Conservation (phyloP, 2,797 vertebrate species). For the Alfaro cultratus region DNA sequence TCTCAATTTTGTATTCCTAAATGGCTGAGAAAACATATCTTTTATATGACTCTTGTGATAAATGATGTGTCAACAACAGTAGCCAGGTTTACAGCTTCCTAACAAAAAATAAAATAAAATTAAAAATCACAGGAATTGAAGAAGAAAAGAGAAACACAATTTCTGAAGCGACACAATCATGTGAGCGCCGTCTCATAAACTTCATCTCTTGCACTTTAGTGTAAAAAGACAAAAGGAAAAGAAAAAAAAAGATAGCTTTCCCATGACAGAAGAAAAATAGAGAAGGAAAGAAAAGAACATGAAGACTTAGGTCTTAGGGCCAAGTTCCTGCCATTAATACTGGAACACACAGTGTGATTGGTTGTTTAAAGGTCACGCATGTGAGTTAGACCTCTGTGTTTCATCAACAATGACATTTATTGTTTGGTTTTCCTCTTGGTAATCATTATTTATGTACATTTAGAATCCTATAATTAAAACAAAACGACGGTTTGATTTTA, state of each 20-base stretch:
- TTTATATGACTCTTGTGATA: conserved; percentile 13
- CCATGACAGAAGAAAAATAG: conserved; percentile 42
- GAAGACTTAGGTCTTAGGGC: conserved; percentile 52
- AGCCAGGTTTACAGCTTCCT: neutral
- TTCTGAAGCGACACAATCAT: neutral
- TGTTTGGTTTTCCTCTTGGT: conserved; percentile 62
- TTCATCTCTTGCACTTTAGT: conserved; percentile 43
- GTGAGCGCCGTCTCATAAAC: conserved; percentile 37
- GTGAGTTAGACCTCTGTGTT: conserved; percentile 73
- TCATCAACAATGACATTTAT: conserved; percentile 78
- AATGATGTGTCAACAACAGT: conserved; percentile 21
- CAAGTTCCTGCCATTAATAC: conserved; percentile 66
- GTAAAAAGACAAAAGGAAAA: conserved; percentile 31
- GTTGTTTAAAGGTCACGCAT: conserved; percentile 65
- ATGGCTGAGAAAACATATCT: conserved; percentile 2
- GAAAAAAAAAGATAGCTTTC: conserved; percentile 24
- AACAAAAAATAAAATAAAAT: neutral
- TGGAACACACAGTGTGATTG: conserved; percentile 47
- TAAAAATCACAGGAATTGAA: neutral
- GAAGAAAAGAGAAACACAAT: neutral
- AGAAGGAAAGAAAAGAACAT: conserved; percentile 33
- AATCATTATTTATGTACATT: conserved; percentile 74
- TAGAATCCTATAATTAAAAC: conserved; percentile 64
- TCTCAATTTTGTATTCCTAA: conserved; percentile 23
- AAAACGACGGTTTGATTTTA: conserved; percentile 69